phyloP scores from a whole-genome alignment of 2,797 vertebrate species.

The Fringilla coelebs region DNA sequence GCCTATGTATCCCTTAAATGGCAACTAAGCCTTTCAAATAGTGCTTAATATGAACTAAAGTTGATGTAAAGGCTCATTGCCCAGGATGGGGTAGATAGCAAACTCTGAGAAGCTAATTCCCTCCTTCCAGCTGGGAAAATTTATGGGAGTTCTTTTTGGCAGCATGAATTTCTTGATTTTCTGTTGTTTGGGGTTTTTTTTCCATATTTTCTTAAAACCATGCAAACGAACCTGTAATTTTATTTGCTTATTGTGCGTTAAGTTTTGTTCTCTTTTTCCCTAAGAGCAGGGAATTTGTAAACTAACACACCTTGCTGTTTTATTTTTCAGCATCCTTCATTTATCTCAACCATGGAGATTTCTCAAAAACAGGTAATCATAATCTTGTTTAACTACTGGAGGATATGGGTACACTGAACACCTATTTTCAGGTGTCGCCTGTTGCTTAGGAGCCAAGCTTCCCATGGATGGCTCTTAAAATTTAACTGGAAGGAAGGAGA shows the following conservation, averaged over 20 bases:
- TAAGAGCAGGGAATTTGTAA: not conserved
- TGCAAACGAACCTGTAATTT: not conserved
- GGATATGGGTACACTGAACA: not conserved
- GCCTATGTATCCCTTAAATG: not conserved
- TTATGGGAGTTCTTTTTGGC: not conserved
- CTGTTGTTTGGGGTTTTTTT: not conserved
- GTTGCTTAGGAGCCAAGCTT: not conserved
- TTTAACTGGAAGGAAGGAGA: not conserved
- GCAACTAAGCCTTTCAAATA: not conserved
- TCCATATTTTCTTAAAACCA: not conserved
- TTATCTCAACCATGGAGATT: constrained; percentile 89
- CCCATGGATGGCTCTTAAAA: not conserved
- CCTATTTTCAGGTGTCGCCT: not conserved
- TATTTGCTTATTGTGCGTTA: not conserved
- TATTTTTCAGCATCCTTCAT: constrained; percentile 81
- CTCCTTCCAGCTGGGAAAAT: not conserved
- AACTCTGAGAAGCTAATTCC: not conserved
- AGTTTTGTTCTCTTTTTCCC: not conserved
- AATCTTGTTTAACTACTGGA: not conserved
- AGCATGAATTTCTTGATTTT: not conserved
- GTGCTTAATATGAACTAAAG: not conserved
- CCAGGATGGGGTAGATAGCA: not conserved
- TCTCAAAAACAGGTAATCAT: constrained; percentile 92
- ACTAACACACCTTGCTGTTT: not conserved
- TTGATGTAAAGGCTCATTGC: not conserved